phyloP scores from a whole-genome alignment of 2,797 vertebrate species.

The Sebastiscus tertius region DNA sequence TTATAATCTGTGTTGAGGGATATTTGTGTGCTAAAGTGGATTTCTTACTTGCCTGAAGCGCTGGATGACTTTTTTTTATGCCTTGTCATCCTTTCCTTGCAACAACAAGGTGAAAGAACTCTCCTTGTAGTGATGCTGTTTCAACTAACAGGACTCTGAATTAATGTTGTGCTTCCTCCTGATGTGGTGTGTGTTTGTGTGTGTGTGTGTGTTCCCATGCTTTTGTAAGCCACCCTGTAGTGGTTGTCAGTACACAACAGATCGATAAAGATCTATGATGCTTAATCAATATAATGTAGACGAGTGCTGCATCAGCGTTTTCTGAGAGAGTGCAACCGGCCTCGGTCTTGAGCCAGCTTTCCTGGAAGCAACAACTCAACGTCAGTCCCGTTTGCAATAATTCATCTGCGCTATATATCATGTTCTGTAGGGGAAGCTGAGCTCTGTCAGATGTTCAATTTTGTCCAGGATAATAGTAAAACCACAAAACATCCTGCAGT shows the following conservation, averaged over 20 bases:
- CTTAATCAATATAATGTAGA: constrained; percentile 70
- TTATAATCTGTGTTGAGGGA: background rate
- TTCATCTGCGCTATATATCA: background rate
- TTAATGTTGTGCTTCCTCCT: background rate
- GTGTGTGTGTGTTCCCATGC: background rate
- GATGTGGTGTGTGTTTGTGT: background rate
- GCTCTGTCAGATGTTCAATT: background rate
- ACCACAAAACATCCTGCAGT: background rate
- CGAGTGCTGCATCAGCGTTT: constrained; percentile 52
- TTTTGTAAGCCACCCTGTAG: constrained; percentile 12
- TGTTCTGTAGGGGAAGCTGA: background rate
- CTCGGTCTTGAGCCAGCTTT: constrained; percentile 7
- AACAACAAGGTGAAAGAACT: constrained; percentile 20
- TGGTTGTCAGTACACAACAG: constrained; percentile 36
- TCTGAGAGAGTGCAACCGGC: constrained; percentile 4
- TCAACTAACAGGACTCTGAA: background rate
- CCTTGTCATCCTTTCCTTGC: constrained; percentile 45
- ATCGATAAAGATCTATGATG: constrained; percentile 66
- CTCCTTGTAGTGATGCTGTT: background rate
- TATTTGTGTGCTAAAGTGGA: background rate
- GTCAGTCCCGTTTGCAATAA: background rate
- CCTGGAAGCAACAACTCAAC: constrained; percentile 17
- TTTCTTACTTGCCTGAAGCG: background rate
- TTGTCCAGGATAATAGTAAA: background rate
- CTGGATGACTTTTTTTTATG: constrained; percentile 40